Evolutionary conservation across 2,797 vertebrate genomes (phyloP), one percentile per base, ranked within the genome.

Genomic region (Phoebastria nigripes): DNA sequence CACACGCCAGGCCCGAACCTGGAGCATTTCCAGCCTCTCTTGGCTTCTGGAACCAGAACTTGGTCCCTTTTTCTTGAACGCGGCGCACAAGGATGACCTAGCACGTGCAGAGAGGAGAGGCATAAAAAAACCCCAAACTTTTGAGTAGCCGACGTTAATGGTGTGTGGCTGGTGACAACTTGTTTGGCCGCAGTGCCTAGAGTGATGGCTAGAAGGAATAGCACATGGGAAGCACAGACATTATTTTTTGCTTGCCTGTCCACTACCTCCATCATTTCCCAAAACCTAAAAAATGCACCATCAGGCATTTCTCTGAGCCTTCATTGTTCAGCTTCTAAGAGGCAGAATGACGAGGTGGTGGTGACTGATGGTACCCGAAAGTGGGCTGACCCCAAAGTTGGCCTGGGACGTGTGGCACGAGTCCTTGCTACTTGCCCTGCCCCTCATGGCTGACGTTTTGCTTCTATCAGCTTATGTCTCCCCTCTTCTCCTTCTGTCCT

Each of bases 331-430:
- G 54, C 18, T 80, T 31, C 59, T 33, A 14, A 28, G 25, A 80
- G 71, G 37, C 28, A 88, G 47, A 82, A 47, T 41, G 37, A 39
- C 25, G 35, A 73, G 74, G 31, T 18, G 33, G 35, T 46, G 42
- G 39, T 39, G 47, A 59, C 33, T 41, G 41, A 28, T 2, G 5
- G 26, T 16, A 61, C 33, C 65, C 3, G 1, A 67, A 47, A 86
- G 46, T 2, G 4, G 15, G 12, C 16, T 74, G 66, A 66, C 31
- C 41, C 41, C 52, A 35, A 37, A 62, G 26, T 20, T 8, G 3
- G 39, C 12, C 51, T 47, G 22, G 1, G 1, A 87, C 3, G 1
- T 12, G 20, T 22, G 39, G 72, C 44, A 61, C 0, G 0, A 66
- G 58, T 51, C 70, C 65, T 72, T 58, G 37, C 31, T 51, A 28